Evolutionary conservation across 1,140 invertebrate species (phyloP).

Genomic region (Rhagoletis pomonella): DNA sequence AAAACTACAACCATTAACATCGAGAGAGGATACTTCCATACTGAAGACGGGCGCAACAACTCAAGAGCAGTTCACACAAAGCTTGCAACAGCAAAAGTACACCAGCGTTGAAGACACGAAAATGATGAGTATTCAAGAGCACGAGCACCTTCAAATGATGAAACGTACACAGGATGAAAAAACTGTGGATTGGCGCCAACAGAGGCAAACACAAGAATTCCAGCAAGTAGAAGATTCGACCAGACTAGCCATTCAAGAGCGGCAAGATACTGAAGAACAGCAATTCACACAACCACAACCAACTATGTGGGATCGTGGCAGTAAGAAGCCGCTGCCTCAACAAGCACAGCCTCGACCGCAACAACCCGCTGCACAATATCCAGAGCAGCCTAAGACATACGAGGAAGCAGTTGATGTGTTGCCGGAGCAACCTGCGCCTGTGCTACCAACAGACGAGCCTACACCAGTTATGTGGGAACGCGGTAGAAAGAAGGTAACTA

Average conservation of each 20-base stretch:
- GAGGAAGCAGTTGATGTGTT: constrained; percentile 74
- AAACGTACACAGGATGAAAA: constrained; percentile 66
- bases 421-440: constrained; percentile 73
- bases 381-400: constrained; percentile 64
- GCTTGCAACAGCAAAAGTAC: constrained; percentile 66
- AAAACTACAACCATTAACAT: constrained; percentile 64
- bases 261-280: constrained; percentile 67
- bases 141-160: constrained; percentile 66
- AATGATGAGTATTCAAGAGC: constrained; percentile 67
- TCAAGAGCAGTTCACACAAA: constrained; percentile 63
- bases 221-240: constrained; percentile 68
- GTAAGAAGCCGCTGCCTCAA: constrained; percentile 63
- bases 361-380: constrained; percentile 56
- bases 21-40: constrained; percentile 70
- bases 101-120: constrained; percentile 68
- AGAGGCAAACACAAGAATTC: constrained; percentile 64
- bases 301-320: constrained; percentile 73
- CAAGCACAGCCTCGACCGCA: constrained; percentile 51
- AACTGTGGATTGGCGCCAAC: constrained; percentile 67
- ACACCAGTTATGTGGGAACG: constrained; percentile 70
- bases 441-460: constrained; percentile 53
- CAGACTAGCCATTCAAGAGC: constrained; percentile 68
- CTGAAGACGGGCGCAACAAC: constrained; percentile 59
- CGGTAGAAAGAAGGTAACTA: constrained; percentile 62
- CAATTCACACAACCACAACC: constrained; percentile 65